Base-by-base conservation (phyloP, 2,797 vertebrate genomes). In the Chloroceryle amazona region DNA sequence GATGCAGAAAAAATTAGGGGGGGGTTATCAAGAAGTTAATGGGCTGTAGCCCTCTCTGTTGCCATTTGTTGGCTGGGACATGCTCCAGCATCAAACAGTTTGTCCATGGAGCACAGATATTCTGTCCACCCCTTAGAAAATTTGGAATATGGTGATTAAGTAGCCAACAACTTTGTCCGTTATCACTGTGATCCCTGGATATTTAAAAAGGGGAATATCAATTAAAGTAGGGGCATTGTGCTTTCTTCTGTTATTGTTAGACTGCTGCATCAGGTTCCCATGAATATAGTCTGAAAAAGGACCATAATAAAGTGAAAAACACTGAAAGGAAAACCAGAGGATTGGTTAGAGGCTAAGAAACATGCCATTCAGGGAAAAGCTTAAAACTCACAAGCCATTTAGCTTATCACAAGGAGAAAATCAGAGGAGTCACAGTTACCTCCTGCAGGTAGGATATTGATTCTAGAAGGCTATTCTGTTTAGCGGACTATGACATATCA, bases 371-470 rank as follows among this genome's bases (percentile, higher is more conserved):
- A 75, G 51, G 42, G 18, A 62, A 91, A 90, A 79, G 35, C 55
- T 94, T 79, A 81, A 92, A 93, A 93, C 82, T 72, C 62, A 58
- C 2, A 5, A 84, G 25, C n/a, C 4, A 1, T 89, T 92, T 90
- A 84, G 18, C 66, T 90, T 90, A 63, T 62, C 78, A 84, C 78
- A 84, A 93, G 42, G 55, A 81, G 58, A 89, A 89, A 84, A 61
- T 62, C 86, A 55, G 70, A 79, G 39, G 31, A 35, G 37, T 86
- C 46, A 72, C 54, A 94, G 42, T 70, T 89, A 10, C 42, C 25
- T 86, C 41, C 47, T 1, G 0, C 67, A 87, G 35, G 47, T 39
- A 89, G 55, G 52, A 60, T 89, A 92, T 94, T 89, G 93, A 91
- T 96, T 92, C 54, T 70, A 42, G 51, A 55, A 82, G 62, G 17